Conservation (phyloP, 2,113 vertebrate species). For the Solenodon paradoxus region DNA sequence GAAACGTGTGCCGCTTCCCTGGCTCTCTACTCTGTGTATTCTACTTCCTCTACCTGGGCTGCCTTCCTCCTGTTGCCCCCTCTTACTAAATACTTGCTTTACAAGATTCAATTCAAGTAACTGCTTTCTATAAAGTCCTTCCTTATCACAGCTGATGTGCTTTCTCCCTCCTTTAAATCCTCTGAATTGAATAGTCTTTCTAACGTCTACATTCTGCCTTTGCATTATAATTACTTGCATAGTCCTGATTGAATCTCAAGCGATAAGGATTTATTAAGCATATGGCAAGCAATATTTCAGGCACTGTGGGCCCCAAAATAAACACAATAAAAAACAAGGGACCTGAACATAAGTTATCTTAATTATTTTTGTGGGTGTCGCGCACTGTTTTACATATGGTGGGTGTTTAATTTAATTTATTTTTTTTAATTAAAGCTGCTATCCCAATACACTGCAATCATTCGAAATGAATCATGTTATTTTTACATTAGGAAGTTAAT, state of each 20-base stretch:
- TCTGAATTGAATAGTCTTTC: not conserved
- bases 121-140: not conserved
- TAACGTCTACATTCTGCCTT: not conserved
- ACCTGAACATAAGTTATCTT: not conserved
- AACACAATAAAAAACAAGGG: not conserved
- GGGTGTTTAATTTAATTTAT: not conserved
- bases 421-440: conserved; percentile 25
- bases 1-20: not conserved
- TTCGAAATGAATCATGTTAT: not conserved
- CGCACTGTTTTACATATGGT: not conserved
- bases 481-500: not conserved
- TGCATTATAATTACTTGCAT: not conserved
- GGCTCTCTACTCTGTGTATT: not conserved
- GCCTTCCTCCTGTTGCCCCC: not conserved
- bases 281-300: not conserved
- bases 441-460: not conserved
- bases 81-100: not conserved
- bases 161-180: not conserved
- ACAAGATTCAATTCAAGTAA: conserved; percentile 12
- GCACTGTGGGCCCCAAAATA: not conserved
- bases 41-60: not conserved
- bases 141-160: not conserved
- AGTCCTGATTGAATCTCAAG: not conserved
- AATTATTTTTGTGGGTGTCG: not conserved
- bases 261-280: conserved; percentile 23